Conservation (phyloP, 1,140 invertebrate species). For the Andricus grossulariae region DNA sequence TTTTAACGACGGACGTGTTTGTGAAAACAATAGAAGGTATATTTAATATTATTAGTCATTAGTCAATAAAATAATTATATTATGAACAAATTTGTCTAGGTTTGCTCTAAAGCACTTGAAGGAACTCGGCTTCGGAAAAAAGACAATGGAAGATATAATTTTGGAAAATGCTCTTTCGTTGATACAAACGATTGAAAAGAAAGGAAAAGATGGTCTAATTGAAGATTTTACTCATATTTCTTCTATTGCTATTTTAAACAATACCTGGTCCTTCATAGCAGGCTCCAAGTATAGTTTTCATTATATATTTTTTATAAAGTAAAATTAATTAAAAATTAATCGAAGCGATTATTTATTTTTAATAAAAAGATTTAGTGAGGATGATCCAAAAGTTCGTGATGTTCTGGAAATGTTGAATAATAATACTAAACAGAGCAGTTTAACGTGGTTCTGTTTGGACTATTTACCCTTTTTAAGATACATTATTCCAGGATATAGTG, state of each 20-base stretch:
- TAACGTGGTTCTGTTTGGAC: conserved; percentile 77
- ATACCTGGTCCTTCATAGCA: conserved; percentile 72
- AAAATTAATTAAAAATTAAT: too few relatives aligned
- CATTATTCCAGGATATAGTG: conserved; percentile 74
- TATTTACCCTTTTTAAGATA: conserved; percentile 78
- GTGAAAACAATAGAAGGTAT: conserved; percentile 70
- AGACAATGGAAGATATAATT: conserved; percentile 75
- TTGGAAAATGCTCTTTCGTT: conserved; percentile 68
- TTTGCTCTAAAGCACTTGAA: conserved; percentile 77
- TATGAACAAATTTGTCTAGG: conserved; percentile 52
- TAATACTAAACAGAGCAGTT: conserved; percentile 60
- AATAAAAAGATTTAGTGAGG: conserved; percentile 41
- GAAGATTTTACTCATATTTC: conserved; percentile 65
- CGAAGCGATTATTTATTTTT: conserved; percentile 26
- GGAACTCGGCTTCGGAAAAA: conserved; percentile 77
- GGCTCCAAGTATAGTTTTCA: conserved; percentile 59
- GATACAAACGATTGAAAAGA: conserved; percentile 55
- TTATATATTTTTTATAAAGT: neutral
- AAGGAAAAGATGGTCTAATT: conserved; percentile 50
- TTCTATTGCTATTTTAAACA: conserved; percentile 69
- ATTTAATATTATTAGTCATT: too few relatives aligned
- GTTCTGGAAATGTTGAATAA: conserved; percentile 58
- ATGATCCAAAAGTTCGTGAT: conserved; percentile 59
- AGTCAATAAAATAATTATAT: neutral
- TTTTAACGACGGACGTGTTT: conserved; percentile 69